These are phyloP conservation scores for Anhinga rufa DNA, from an alignment of 2,113 vertebrate genomes.

Conservation along the genomic window DNA sequence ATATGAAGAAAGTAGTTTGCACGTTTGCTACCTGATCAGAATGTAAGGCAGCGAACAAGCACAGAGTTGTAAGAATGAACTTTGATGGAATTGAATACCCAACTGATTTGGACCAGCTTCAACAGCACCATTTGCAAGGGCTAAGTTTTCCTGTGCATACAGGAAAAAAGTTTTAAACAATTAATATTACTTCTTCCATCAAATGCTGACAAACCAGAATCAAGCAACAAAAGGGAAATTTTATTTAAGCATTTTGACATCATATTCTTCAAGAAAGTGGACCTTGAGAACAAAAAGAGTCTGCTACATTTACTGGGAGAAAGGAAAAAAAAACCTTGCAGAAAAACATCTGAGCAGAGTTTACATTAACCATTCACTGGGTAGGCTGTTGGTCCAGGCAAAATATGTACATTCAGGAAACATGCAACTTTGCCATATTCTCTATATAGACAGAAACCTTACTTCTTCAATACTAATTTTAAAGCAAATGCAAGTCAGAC, in stretches of 20 bases:
- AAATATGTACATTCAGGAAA: background rate
- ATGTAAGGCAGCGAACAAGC: background rate
- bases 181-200: background rate
- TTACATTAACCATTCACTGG: background rate
- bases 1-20: background rate
- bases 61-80: background rate
- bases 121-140: background rate
- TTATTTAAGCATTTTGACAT: background rate
- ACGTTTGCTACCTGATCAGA: background rate
- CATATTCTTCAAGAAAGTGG: background rate
- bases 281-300: background rate
- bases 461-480: conserved; percentile 27
- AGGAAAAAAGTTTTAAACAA: background rate
- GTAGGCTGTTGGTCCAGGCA: background rate
- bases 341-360: background rate
- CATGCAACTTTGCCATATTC: background rate
- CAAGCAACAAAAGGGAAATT: background rate
- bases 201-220: background rate
- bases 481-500: conserved; percentile 84
- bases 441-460: background rate
- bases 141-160: background rate
- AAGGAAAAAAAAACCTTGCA: background rate
- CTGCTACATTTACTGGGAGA: background rate
- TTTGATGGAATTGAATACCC: background rate
- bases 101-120: background rate